Evolutionary conservation across 2,113 vertebrate genomes (phyloP).

Genomic region (Corythaeola cristata): DNA sequence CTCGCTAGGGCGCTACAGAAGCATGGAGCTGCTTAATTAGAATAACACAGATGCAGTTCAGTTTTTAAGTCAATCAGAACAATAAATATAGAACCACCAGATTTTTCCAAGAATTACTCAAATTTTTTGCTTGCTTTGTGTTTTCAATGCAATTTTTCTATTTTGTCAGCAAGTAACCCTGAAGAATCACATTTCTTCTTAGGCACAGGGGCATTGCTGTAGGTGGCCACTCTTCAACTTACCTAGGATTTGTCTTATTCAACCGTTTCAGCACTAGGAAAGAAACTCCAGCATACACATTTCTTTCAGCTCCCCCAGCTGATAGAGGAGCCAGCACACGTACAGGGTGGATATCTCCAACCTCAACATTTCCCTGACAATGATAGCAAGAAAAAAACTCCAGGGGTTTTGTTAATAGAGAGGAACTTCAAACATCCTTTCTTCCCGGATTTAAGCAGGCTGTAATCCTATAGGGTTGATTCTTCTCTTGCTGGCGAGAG

Average conservation of each 20-base stretch:
- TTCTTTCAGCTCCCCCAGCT: not conserved
- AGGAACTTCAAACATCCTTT: constrained; percentile 41
- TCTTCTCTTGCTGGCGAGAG: not conserved
- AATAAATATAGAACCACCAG: not conserved
- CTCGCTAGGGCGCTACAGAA: not conserved
- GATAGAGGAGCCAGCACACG: not conserved
- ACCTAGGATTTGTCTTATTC: not conserved
- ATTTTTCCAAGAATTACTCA: not conserved
- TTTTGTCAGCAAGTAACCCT: not conserved
- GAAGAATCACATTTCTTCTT: not conserved
- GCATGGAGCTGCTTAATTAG: constrained; percentile 55
- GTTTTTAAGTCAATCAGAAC: constrained; percentile 36
- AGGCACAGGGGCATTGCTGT: rapidly evolving
- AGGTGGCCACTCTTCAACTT: not conserved
- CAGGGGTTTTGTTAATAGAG: constrained; percentile 46
- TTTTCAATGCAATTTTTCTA: not conserved
- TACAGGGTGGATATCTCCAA: not conserved
- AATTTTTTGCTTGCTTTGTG: not conserved
- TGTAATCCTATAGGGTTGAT: constrained; percentile 38
- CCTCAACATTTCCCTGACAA: constrained; percentile 17
- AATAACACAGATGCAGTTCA: constrained; percentile 8
- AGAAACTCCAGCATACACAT: not conserved
- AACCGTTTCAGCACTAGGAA: not conserved
- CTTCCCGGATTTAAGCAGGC: not conserved
- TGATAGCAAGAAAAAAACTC: not conserved